Percentiles rank a stretch among this genome's conserved stretches.
These are phyloP conservation scores for Anneissia japonica DNA, from an alignment of 35 echinoderm and acorn worm species.

Conservation along the genomic window DNA sequence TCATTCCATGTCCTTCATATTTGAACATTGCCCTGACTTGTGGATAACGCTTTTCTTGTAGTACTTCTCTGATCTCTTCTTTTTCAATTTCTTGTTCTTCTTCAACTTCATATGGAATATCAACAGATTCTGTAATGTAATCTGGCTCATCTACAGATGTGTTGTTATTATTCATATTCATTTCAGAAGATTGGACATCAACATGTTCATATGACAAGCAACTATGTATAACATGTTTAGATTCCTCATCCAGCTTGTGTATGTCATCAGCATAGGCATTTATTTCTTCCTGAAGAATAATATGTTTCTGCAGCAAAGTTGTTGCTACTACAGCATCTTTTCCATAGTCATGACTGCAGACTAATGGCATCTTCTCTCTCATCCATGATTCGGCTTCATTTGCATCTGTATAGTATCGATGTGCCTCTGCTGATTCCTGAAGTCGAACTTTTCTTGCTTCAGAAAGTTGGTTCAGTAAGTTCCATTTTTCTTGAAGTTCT, in stretches of 20 bases:
- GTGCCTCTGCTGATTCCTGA: slow-evolving; percentile 59
- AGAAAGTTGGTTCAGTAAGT: slow-evolving; percentile 52
- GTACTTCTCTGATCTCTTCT: slow-evolving; percentile 68
- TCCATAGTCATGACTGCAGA: slow-evolving; percentile 95
- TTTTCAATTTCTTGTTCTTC: slow-evolving; percentile 55
- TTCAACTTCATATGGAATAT: slow-evolving; percentile 67
- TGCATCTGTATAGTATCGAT: slow-evolving; percentile 95
- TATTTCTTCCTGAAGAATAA: slow-evolving; percentile 71
- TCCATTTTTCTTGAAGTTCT: slow-evolving; percentile 62
- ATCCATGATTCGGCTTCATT: slow-evolving; percentile 99
- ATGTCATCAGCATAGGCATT: slow-evolving; percentile 89
- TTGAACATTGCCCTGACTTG: slow-evolving; percentile 82
- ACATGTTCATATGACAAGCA: not conserved
- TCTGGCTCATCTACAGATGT: slow-evolving; percentile 34
- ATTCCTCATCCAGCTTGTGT: slow-evolving; percentile 64
- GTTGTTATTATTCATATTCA: slow-evolving; percentile 27
- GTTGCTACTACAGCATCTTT: slow-evolving; percentile 73
- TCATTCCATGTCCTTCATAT: slow-evolving; percentile 82
- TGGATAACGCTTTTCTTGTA: slow-evolving; percentile 75
- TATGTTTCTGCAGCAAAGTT: slow-evolving; percentile 68
- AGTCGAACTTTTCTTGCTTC: slow-evolving; percentile 63
- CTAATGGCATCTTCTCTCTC: slow-evolving; percentile 96
- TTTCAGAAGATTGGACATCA: not conserved
- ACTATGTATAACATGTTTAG: slow-evolving; percentile 48
- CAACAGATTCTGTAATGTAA: not conserved